A percentile compares a stretch with the other conserved stretches of the same genome.
phyloP scores from a whole-genome alignment of 2,888 invertebrate species.

The Limnephilus auricula region DNA sequence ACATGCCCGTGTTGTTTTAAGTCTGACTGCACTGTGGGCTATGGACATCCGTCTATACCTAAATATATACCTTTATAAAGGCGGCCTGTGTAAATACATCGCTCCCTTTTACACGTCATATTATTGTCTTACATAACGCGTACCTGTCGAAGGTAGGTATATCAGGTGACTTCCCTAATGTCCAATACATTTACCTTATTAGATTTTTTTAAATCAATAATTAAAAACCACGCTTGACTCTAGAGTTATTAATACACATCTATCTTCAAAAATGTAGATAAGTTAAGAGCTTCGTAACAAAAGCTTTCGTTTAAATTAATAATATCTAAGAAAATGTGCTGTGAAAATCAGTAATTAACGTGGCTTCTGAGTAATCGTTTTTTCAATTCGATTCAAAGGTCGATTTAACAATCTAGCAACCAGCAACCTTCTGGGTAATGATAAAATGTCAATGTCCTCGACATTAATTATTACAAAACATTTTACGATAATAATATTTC shows the following conservation, averaged over 20 bases:
- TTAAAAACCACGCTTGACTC: neutral
- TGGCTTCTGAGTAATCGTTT: neutral
- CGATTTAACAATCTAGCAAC: neutral
- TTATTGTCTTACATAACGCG: neutral
- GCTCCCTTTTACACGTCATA: neutral
- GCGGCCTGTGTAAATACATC: neutral
- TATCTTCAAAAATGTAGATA: neutral
- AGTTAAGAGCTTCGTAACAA: no score
- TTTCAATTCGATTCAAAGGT: neutral
- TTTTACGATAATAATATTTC: neutral
- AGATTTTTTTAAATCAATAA: neutral
- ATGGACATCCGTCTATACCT: constrained; percentile 4
- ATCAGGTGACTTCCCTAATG: neutral
- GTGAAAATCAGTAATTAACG: neutral
- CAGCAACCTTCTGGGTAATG: constrained; percentile 2
- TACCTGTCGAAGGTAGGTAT: neutral
- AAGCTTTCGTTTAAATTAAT: neutral
- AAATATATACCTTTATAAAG: neutral
- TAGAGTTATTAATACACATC: neutral
- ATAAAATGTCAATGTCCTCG: constrained; percentile 2
- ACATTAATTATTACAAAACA: neutral
- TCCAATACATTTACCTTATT: neutral
- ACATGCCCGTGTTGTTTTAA: constrained; percentile 54
- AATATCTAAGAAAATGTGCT: neutral
- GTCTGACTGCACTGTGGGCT: constrained; percentile 55